These are phyloP conservation scores for Cerastis rubricosa DNA, from an alignment of 2,888 invertebrate species.

Conservation along the genomic window DNA sequence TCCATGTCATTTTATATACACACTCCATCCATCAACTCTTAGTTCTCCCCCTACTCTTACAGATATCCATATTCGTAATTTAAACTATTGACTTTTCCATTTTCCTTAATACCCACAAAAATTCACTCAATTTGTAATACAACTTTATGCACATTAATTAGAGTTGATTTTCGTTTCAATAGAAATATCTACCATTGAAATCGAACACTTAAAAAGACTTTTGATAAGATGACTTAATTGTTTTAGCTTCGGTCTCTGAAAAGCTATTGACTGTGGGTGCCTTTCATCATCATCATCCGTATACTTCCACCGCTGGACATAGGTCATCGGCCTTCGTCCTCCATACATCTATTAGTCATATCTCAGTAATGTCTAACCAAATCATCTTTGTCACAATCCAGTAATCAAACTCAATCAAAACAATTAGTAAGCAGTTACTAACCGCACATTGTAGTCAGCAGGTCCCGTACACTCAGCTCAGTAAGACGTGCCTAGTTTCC, in stretches of 20 bases:
- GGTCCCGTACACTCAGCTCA: slow-evolving; percentile 8
- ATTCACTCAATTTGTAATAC: not conserved
- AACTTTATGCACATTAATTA: not conserved
- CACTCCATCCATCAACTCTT: too few species aligned
- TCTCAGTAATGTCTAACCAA: not conserved
- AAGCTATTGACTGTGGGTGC: not conserved
- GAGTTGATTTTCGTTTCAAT: too few species aligned
- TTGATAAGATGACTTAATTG: not conserved
- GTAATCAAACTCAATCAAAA: not conserved
- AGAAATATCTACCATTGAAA: too few species aligned
- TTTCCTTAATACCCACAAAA: too few species aligned
- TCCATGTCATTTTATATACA: too few species aligned
- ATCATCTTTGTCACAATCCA: not conserved
- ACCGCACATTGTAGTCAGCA: not conserved
- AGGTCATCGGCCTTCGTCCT: not conserved
- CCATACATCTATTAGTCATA: not conserved
- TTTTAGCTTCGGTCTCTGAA: not conserved
- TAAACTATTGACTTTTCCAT: too few species aligned
- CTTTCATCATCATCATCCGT: not conserved
- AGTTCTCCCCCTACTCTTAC: too few species aligned
- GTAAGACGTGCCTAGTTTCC: slow-evolving; percentile 22
- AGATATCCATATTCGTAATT: too few species aligned
- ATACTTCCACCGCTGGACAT: not conserved
- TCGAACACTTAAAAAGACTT: too few species aligned
- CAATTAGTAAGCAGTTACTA: not conserved